Base-by-base conservation (phyloP, 2,888 invertebrate species). In the Agrotis ipsilon region DNA sequence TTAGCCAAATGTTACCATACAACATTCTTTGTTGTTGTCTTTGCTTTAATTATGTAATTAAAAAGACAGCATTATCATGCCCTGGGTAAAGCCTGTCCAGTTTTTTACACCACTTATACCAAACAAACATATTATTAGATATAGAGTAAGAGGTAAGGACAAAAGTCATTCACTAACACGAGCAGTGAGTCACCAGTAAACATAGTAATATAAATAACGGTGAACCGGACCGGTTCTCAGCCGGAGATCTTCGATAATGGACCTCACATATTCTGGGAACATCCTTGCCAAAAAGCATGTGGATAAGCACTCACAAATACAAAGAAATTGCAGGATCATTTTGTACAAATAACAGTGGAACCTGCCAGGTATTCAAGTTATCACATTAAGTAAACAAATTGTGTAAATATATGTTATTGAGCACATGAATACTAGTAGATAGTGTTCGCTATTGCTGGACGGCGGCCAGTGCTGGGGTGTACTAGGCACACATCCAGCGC, bases 401-500 rank as follows among this genome's bases (percentile, higher is more conserved):
- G 80, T 75, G 78, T 71, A 70, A 59, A 83, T 75, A 71, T 54
- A 82, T 81, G 68, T 79, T 82, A 85, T 83, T 76, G 78, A 75
- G 63, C 72, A 73, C 68, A 73, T 75, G 75, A 75, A 87, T 81
- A 74, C 65, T 78, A 79, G 71, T 82, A 79, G 70, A 3, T 3
- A 2, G 2, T 82, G 75, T 87, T 85, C 54, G 83, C 86, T 86
- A 84, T 84, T 69, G 82, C 91, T 94, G 94, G 94, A 92, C 75
- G 73, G 61, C 59, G 80, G 93, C 94, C 94, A 94, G 91, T 83
- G 75, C 72, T 82, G 80, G 87, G 85, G 82, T 84, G 77, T 79
- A 87, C 88, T 93, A 92, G 94, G 94, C 94, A 94, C 73, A 75
- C 69, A 78, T 92, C 94, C 94, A 94, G 86, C 91, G 88, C 90